Base-by-base conservation (phyloP, 2,113 vertebrate genomes). In the Apeltes quadracus region DNA sequence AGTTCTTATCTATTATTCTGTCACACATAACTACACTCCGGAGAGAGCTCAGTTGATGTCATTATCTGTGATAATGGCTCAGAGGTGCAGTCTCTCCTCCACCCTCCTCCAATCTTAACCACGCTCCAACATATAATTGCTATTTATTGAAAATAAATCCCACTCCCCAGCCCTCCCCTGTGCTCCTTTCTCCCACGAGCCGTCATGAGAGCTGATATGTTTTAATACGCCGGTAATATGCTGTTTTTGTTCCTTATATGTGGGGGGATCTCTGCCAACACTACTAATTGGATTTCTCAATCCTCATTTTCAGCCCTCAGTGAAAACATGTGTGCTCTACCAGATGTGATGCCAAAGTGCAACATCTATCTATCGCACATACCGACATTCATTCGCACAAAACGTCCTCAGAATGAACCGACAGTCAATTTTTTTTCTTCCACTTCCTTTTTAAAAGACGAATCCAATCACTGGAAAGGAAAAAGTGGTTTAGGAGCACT, bases 51-150 rank as follows among this genome's bases (percentile, higher is more conserved):
- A 61, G 69, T 73, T 88, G 88, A 85, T 87, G 89, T 91, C 88
- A 91, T 92, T 88, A 91, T 90, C 87, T 69, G 25, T n/a, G 13
- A 77, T 90, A 87, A 92, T 82, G 81, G 69, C 88, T 87, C 68
- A 38, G 70, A 62, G 86, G 84, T 90, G 79, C 77, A 64, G 63
- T 4, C 38, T 29, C 75, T 54, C 55, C 36, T 15, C 32, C 23
- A 9, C 32, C 34, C 15, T 29, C 65, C 55, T 18, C 48, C 36
- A 5, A 5, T 58, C 61, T 20, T 56, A 73, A 57, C 72, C 72
- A 53, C 27, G 32, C 69, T 70, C 72, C 69, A 74, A 25, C 51
- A 27, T 54, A 44, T 85, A 86, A 83, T 87, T 89, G 72, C 74
- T 79, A 76, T 91, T 90, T 83, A 88, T 86, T 87, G 74, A 83